Base-by-base conservation (phyloP, 2,888 invertebrate species). In the Drosophila cyrtoloma region DNA sequence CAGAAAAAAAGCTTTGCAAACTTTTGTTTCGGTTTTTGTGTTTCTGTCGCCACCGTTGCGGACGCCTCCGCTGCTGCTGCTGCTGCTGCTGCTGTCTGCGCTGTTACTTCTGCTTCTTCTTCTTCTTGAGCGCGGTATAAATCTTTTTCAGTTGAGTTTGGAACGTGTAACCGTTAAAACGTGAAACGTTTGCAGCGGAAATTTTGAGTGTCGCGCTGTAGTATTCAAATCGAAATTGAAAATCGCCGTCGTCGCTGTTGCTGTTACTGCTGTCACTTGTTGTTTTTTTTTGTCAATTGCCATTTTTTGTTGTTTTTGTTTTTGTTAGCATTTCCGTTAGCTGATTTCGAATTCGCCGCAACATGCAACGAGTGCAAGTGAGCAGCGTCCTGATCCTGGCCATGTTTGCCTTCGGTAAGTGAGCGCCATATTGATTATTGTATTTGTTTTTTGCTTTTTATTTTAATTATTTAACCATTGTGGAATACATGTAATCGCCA, bases 101-200 rank as follows among this genome's bases (percentile, higher is more conserved):
- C 26, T 55, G 26, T 35, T 73, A 19, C 52, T 68, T 67, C 70
- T 77, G 47, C 61, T 84, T 71, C 83, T 92, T 87, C 78, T 87
- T 87, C 85, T 82, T 84, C 86, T 84, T 83, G 87, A 82, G 89
- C 85, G 85, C 87, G 82, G 89, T 89, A 87, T 82, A 86, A 82
- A 83, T 85, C 77, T 90, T 92, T 47, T 91, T 88, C 86, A 92
- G 92, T 92, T 89, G 87, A 87, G 89, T 89, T 92, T 89, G 89
- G 90, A 87, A 85, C 91, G 91, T 86, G 84, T 73, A 84, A 86
- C 91, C 79, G 91, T 90, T 82, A 84, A 91, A 90, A 90, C 90
- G 91, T 89, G 37, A 73, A 57, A 69, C 68, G 64, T 66, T 66
- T 59, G 71, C 67, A 79, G 80, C 90, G 91, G 85, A 90, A 90